Evolutionary conservation across 2,888 invertebrate genomes (phyloP).

Genomic region (Rotaria macrura): DNA sequence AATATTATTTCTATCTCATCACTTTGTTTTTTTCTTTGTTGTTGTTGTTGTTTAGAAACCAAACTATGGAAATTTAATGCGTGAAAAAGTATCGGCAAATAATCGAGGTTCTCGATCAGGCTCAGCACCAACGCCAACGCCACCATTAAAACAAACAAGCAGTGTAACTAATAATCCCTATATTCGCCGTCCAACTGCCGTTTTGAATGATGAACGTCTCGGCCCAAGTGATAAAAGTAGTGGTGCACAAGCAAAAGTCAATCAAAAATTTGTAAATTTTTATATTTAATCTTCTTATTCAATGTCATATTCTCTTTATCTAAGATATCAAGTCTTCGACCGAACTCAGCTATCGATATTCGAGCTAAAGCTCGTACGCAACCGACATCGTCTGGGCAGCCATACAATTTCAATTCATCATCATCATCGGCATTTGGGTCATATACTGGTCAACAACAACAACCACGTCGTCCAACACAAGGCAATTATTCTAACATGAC

Average conservation of each 20-base stretch:
- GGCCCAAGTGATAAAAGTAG: neutral
- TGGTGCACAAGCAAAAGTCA: constrained; percentile 18
- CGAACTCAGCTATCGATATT: neutral
- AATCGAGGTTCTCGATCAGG: neutral
- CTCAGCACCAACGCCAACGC: constrained; percentile 15
- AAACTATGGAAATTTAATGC: neutral
- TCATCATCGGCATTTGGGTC: neutral
- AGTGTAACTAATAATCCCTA: neutral
- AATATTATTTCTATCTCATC: no score
- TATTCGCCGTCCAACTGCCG: neutral
- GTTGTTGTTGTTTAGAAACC: neutral
- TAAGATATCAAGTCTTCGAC: neutral
- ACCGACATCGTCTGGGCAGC: neutral
- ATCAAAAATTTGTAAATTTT: neutral
- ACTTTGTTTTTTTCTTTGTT: neutral
- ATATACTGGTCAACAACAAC: neutral
- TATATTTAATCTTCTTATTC: no score
- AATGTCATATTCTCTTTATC: neutral
- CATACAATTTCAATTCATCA: neutral
- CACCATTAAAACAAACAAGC: neutral
- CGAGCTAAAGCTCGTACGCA: neutral
- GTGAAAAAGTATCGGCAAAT: neutral
- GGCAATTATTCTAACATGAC: neutral
- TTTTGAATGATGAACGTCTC: neutral
- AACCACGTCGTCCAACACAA: neutral